These are phyloP conservation scores for Cercocebus atys DNA, from an alignment of 2,113 vertebrate genomes.

Conservation along the genomic window DNA sequence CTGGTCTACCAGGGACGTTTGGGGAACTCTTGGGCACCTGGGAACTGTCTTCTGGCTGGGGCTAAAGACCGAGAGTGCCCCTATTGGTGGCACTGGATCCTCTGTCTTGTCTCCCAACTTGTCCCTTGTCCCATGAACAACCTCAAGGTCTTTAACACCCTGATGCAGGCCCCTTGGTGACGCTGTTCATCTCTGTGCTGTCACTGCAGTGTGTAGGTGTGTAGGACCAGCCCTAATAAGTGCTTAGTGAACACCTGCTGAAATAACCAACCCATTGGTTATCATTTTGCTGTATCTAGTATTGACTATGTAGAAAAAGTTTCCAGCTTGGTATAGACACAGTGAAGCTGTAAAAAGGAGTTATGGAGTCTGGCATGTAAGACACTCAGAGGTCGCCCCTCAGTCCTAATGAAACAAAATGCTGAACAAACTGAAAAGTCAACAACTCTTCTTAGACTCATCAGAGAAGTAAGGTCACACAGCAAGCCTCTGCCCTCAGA, in stretches of 20 bases:
- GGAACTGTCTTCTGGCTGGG: neutral
- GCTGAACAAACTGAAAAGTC: neutral
- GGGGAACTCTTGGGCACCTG: neutral
- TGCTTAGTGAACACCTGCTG: neutral
- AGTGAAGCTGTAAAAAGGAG: neutral
- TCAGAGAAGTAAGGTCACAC: neutral
- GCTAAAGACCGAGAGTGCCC: rapidly evolving
- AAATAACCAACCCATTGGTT: neutral
- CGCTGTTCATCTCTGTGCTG: rapidly evolving
- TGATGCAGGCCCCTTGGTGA: neutral
- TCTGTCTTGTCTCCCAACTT: neutral
- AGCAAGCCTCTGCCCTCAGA: neutral
- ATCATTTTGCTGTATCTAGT: neutral
- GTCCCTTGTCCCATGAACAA: neutral
- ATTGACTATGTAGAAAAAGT: neutral
- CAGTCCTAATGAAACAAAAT: neutral
- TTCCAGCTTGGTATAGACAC: neutral
- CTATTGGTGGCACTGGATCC: no score
- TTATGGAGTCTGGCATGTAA: neutral
- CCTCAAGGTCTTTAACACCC: rapidly evolving
- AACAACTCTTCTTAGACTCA: neutral
- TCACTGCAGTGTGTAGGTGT: neutral
- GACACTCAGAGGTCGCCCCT: neutral
- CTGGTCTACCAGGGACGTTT: neutral
- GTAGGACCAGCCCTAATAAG: no score